Percentiles rank a stretch among this genome's conserved stretches.
Conservation (phyloP, 2,113 vertebrate genomes). For the Eptesicus fuscus region DNA sequence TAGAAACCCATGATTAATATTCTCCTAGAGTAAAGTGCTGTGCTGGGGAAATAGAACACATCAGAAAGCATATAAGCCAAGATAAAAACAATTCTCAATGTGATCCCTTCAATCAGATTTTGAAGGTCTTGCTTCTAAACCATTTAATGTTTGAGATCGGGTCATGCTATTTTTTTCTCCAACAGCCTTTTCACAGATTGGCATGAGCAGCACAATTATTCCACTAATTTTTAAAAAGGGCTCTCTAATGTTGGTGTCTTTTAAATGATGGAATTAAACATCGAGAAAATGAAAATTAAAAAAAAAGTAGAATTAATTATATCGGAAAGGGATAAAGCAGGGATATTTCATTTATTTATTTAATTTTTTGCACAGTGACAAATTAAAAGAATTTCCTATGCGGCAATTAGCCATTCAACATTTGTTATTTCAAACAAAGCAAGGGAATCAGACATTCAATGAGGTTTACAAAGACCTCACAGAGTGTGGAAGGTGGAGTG, state of each 20-base stretch:
- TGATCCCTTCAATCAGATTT: slow-evolving; percentile 78
- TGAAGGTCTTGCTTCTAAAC: slow-evolving; percentile 74
- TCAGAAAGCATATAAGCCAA: slow-evolving; percentile 73
- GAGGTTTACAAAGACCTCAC: slow-evolving; percentile 34
- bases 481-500: neutral
- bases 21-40: slow-evolving; percentile 75
- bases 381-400: slow-evolving; percentile 48
- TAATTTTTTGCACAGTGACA: slow-evolving; percentile 60
- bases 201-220: slow-evolving; percentile 76
- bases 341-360: slow-evolving; percentile 40
- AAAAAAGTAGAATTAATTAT: slow-evolving; percentile 73
- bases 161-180: slow-evolving; percentile 61
- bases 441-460: slow-evolving; percentile 45
- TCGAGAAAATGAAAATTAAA: slow-evolving; percentile 68
- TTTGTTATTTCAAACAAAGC: slow-evolving; percentile 59
- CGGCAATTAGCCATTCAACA: slow-evolving; percentile 52
- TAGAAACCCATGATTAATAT: slow-evolving; percentile 79
- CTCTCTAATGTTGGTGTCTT: slow-evolving; percentile 74
- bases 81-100: slow-evolving; percentile 79
- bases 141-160: slow-evolving; percentile 76
- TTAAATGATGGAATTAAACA: slow-evolving; percentile 78
- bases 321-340: slow-evolving; percentile 65
- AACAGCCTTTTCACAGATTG: slow-evolving; percentile 64
- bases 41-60: slow-evolving; percentile 71
- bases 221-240: slow-evolving; percentile 74